Evolutionary conservation across 2,888 invertebrate species (phyloP).

Genomic region (Tetramorium bicarinatum): DNA sequence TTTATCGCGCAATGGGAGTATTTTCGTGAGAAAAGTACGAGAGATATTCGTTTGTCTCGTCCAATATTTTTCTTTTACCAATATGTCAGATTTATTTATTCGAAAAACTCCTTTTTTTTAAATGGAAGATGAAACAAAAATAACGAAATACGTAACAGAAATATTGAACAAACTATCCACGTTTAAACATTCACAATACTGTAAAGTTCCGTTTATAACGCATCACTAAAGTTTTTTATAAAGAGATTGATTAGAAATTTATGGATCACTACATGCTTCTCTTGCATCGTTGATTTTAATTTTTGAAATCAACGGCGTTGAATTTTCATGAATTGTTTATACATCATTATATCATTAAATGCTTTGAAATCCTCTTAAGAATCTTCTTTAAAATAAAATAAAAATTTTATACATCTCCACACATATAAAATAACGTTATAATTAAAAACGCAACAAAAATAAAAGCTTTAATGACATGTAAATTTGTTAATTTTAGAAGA

Average conservation of each 20-base stretch:
- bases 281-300: neutral
- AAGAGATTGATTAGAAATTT: neutral
- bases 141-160: conserved; percentile 24
- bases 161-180: conserved; percentile 13
- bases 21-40: conserved; percentile 16
- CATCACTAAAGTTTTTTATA: neutral
- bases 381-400: neutral
- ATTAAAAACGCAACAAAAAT: neutral
- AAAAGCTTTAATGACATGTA: neutral
- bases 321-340: neutral
- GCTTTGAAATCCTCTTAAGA: neutral
- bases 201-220: conserved; percentile 24
- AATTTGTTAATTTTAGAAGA: neutral
- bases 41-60: conserved; percentile 1
- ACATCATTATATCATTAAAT: neutral
- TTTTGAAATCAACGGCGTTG: neutral
- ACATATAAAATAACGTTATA: neutral
- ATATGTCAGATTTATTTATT: conserved; percentile 35
- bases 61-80: conserved; percentile 16
- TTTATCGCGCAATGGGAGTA: conserved; percentile 57
- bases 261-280: neutral
- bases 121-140: conserved; percentile 14
- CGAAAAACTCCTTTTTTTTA: conserved; percentile 6
- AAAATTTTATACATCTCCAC: neutral
- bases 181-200: neutral